Evolutionary conservation across 2,113 vertebrate species (phyloP).

Genomic region (Lethenteron camtschaticum): DNA sequence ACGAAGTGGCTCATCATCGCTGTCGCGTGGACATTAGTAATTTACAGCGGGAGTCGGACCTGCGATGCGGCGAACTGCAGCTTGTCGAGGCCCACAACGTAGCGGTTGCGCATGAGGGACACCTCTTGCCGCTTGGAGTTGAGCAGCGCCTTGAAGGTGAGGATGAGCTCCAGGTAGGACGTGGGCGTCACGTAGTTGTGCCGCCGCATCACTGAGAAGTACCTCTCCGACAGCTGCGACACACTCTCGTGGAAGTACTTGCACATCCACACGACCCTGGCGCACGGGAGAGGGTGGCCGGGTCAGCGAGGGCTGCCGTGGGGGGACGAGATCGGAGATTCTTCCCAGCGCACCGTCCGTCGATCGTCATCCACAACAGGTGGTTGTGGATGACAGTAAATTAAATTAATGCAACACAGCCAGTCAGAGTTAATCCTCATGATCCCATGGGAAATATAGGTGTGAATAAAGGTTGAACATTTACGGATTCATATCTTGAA

Average conservation of each 20-base stretch:
- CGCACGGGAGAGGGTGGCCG: not conserved
- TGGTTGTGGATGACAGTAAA: no score
- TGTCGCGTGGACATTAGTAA: no score
- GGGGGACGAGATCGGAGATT: no score
- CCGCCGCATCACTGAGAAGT: slow-evolving; percentile 34
- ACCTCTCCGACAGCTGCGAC: slow-evolving; percentile 34
- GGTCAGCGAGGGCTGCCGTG: no score
- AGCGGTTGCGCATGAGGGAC: slow-evolving; percentile 38
- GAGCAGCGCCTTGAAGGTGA: slow-evolving; percentile 57
- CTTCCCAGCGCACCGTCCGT: no score
- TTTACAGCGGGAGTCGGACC: slow-evolving; percentile 18
- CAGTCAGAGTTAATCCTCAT: no score
- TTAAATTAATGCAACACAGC: no score
- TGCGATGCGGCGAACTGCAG: slow-evolving; percentile 62
- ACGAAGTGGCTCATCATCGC: no score
- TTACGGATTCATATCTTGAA: no score
- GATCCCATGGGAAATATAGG: no score
- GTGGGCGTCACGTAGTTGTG: slow-evolving; percentile 77
- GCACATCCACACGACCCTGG: slow-evolving; percentile 64
- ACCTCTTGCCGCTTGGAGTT: slow-evolving; percentile 47
- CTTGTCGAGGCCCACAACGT: slow-evolving; percentile 52
- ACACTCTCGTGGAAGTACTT: slow-evolving; percentile 60
- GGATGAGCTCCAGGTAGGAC: slow-evolving; percentile 68
- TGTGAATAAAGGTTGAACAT: no score
- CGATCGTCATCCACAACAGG: no score